phyloP scores from a whole-genome alignment of 2,113 vertebrate genomes.

The Albula glossodonta region DNA sequence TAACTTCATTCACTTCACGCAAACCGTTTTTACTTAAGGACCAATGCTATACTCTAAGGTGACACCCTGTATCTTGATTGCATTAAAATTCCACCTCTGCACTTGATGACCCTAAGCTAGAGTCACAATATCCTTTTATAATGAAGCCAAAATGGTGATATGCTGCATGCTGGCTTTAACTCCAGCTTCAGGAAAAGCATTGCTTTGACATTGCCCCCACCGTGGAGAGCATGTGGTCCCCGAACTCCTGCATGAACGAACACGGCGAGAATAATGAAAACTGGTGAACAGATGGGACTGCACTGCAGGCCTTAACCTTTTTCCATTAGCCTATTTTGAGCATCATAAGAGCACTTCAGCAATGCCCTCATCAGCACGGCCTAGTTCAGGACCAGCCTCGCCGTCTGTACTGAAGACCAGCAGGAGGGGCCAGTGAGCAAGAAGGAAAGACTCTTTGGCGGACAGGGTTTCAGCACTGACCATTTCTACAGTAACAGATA shows the following conservation, averaged over 20 bases:
- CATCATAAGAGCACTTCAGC: not conserved
- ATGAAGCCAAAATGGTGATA: not conserved
- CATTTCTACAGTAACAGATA: not conserved
- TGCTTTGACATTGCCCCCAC: not conserved
- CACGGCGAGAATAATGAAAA: not conserved
- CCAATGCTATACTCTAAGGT: not conserved
- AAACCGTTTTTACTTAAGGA: not conserved
- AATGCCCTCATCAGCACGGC: not conserved
- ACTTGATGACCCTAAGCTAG: no score
- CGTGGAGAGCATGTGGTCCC: not conserved
- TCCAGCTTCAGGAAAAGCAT: not conserved
- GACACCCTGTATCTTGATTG: not conserved
- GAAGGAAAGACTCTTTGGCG: not conserved
- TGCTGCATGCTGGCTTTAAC: not conserved
- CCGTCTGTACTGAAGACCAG: not conserved
- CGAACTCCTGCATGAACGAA: not conserved
- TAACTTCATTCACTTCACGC: not conserved
- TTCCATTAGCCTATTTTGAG: not conserved
- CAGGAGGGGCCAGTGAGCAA: not conserved
- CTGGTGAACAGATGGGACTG: not conserved
- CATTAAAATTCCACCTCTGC: no score
- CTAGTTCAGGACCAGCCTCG: not conserved
- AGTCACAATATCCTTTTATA: no score
- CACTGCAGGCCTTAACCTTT: not conserved
- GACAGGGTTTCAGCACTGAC: not conserved